Evolutionary conservation across 1,140 invertebrate species (phyloP).

Genomic region (Drosophila nannoptera): DNA sequence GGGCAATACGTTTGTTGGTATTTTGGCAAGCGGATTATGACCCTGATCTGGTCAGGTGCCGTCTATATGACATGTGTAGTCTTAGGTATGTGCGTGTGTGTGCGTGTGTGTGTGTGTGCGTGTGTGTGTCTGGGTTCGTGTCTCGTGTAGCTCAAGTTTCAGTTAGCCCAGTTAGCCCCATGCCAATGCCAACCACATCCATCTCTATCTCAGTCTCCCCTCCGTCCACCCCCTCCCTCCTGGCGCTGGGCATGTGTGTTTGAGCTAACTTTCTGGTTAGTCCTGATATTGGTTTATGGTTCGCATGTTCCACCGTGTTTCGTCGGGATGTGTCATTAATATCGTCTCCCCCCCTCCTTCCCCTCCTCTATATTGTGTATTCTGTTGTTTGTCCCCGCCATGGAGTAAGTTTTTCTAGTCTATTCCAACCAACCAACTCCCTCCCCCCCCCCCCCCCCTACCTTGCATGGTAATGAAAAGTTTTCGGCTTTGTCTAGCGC

Average conservation of each 20-base stretch:
- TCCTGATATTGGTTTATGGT: conserved; percentile 69
- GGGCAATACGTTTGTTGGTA: conserved; percentile 42
- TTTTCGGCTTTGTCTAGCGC: background rate
- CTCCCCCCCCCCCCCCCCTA: background rate
- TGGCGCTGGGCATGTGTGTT: conserved; percentile 22
- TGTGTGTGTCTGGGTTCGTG: conserved; percentile 14
- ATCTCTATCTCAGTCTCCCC: background rate
- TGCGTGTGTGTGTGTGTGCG: background rate
- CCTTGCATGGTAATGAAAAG: conserved; percentile 1
- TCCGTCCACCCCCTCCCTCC: background rate
- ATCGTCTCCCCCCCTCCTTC: conserved; percentile 19
- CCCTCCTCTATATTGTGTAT: conserved; percentile 4
- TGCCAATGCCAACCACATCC: conserved; percentile 23
- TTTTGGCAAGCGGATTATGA: conserved; percentile 70
- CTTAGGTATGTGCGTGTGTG: conserved; percentile 10
- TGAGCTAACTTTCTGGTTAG: conserved; percentile 62
- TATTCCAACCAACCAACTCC: background rate
- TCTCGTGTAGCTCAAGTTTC: conserved; percentile 63
- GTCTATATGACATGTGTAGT: background rate
- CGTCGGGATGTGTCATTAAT: conserved; percentile 61
- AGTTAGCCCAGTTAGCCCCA: conserved; percentile 62
- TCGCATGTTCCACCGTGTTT: conserved; percentile 37
- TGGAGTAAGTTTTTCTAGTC: conserved; percentile 6
- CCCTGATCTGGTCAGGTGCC: conserved; percentile 70
- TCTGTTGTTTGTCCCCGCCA: conserved; percentile 11